phyloP scores from a whole-genome alignment of 2,888 invertebrate species.

The Serripes groenlandicus region DNA sequence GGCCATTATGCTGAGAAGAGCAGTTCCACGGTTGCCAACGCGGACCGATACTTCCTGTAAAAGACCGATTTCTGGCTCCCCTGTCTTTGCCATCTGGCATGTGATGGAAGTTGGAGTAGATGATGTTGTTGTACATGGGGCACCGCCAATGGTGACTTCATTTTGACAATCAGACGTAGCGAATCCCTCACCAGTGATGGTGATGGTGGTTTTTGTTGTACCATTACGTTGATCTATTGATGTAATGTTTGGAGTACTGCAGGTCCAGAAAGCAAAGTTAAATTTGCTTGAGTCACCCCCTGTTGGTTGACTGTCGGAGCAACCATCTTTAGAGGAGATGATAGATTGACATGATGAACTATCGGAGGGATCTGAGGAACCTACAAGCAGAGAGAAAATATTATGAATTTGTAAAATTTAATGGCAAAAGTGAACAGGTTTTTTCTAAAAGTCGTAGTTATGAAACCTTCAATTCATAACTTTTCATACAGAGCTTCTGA shows the following conservation, averaged over 20 bases:
- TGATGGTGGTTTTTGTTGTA: slow-evolving; percentile 67
- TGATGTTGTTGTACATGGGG: slow-evolving; percentile 47
- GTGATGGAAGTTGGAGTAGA: slow-evolving; percentile 37
- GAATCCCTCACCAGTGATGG: slow-evolving; percentile 71
- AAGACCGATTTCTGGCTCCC: slow-evolving; percentile 62
- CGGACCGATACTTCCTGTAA: slow-evolving; percentile 58
- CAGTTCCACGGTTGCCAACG: slow-evolving; percentile 68
- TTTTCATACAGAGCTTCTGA: too few relatives aligned
- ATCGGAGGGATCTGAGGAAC: slow-evolving; percentile 61
- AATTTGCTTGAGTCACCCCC: slow-evolving; percentile 61
- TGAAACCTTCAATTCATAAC: too few relatives aligned
- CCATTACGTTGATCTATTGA: slow-evolving; percentile 65
- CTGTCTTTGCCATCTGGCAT: slow-evolving; percentile 58
- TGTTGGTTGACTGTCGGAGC: slow-evolving; percentile 56
- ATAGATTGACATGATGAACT: slow-evolving; percentile 61
- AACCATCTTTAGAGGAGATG: slow-evolving; percentile 50
- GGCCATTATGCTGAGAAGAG: slow-evolving; percentile 54
- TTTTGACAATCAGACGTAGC: slow-evolving; percentile 71
- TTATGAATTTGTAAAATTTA: too few relatives aligned
- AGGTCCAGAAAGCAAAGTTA: slow-evolving; percentile 70
- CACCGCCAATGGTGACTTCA: slow-evolving; percentile 69
- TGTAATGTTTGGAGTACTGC: slow-evolving; percentile 69
- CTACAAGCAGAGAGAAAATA: slow-evolving; percentile 54
- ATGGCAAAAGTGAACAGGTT: too few relatives aligned
- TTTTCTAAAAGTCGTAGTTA: too few relatives aligned